phyloP scores from a whole-genome alignment of 2,888 invertebrate species.

The Macrosoma leucophasiata region DNA sequence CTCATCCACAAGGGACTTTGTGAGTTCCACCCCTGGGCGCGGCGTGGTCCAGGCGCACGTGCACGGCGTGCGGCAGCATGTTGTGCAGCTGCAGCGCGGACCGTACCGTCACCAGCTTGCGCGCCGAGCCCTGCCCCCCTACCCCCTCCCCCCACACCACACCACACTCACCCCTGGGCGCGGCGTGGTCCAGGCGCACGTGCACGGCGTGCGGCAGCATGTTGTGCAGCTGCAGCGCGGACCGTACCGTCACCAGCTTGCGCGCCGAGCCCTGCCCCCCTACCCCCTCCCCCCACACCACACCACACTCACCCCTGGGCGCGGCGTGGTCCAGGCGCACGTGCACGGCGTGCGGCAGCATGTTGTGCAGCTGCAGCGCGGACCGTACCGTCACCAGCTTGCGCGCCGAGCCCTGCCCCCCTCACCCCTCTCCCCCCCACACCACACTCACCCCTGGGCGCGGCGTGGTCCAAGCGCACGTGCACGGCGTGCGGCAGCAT shows the following conservation, averaged over 20 bases:
- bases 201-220: conserved; percentile 81
- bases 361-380: conserved; percentile 87
- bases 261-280: conserved; percentile 33
- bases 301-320: conserved; percentile 4
- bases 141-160: no score
- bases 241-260: conserved; percentile 60
- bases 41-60: conserved; percentile 57
- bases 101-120: conserved; percentile 93
- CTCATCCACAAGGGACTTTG: no score
- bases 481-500: conserved; percentile 81
- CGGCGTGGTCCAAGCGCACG: conserved; percentile 55
- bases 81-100: conserved; percentile 91
- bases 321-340: conserved; percentile 37
- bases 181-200: conserved; percentile 55
- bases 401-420: background rate
- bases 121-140: conserved; percentile 92
- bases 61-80: conserved; percentile 81
- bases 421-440: background rate
- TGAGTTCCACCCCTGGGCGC: no score
- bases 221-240: conserved; percentile 89
- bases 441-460: conserved; percentile 22
- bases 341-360: conserved; percentile 80
- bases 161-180: no score
- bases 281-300: conserved; percentile 19
- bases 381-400: conserved; percentile 88